phyloP scores from a whole-genome alignment of 2,113 vertebrate genomes.

The Morone saxatilis region DNA sequence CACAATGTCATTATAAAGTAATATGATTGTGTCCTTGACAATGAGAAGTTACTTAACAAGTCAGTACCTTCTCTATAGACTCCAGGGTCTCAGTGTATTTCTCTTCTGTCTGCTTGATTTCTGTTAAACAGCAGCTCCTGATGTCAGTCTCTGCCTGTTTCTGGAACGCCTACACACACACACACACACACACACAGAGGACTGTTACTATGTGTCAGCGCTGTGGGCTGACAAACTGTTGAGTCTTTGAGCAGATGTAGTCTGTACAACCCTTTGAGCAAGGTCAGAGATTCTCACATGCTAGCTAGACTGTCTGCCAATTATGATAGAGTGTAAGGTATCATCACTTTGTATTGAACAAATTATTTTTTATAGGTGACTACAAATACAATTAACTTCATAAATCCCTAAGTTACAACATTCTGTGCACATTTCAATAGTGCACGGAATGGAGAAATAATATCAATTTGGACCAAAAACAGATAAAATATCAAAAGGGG shows the following conservation, averaged over 20 bases:
- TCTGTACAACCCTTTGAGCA: neutral
- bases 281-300: constrained; percentile 29
- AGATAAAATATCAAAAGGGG: too few relatives aligned
- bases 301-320: neutral
- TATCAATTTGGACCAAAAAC: too few relatives aligned
- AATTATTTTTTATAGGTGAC: neutral
- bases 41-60: neutral
- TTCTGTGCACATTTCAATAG: too few relatives aligned
- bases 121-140: constrained; percentile 93
- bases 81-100: constrained; percentile 98
- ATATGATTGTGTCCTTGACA: neutral
- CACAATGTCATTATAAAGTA: neutral
- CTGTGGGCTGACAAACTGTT: constrained; percentile 44
- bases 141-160: constrained; percentile 94
- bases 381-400: too few relatives aligned
- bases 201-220: constrained; percentile 27
- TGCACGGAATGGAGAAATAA: neutral
- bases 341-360: neutral
- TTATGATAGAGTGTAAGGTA: neutral
- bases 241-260: constrained; percentile 44
- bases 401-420: too few relatives aligned
- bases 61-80: constrained; percentile 92
- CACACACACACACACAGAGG: constrained; percentile 5
- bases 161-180: constrained; percentile 82
- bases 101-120: constrained; percentile 98